Evolutionary conservation across 1,140 invertebrate genomes (phyloP).

Genomic region (Chironomus tepperi): DNA sequence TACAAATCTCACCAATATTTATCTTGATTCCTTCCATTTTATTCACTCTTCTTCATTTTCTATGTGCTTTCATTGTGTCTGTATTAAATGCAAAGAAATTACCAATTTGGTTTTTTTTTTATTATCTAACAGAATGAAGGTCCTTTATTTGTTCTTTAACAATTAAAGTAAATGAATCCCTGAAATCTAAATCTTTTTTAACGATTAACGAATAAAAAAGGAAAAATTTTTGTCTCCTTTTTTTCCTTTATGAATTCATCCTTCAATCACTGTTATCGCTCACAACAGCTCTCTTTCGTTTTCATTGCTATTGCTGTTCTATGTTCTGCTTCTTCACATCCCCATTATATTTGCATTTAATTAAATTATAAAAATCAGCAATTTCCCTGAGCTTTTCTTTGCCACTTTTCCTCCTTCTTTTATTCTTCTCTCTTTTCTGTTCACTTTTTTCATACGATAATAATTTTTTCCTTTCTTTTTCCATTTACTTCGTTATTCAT

Average conservation of each 20-base stretch:
- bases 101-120: too few species aligned
- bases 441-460: background rate
- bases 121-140: too few species aligned
- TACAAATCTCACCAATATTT: background rate
- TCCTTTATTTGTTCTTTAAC: background rate
- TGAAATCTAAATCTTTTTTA: background rate
- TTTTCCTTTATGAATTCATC: background rate
- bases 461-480: background rate
- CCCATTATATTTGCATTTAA: background rate
- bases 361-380: slow-evolving; percentile 10
- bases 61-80: too few species aligned
- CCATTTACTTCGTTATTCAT: background rate
- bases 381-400: background rate
- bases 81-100: too few species aligned
- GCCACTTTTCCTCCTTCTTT: background rate
- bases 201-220: background rate
- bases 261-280: background rate
- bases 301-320: too few species aligned
- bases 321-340: background rate
- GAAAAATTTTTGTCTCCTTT: background rate
- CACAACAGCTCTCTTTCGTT: too few species aligned
- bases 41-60: background rate
- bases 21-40: background rate
- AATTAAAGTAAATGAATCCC: background rate
- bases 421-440: background rate